phyloP scores from a whole-genome alignment of 2,113 vertebrate genomes.

The Girardinichthys multiradiatus region DNA sequence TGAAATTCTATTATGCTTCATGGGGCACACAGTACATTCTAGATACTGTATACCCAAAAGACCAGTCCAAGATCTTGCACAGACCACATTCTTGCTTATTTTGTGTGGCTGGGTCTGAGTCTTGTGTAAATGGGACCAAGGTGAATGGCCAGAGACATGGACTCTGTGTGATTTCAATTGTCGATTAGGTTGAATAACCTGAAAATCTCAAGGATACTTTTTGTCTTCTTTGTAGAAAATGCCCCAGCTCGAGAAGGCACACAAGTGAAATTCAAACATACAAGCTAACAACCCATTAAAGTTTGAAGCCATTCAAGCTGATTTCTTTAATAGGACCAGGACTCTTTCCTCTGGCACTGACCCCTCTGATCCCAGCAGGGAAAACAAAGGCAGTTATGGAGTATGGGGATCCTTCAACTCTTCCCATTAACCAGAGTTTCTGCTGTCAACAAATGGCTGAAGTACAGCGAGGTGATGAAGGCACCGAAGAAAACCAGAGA shows the following conservation, averaged over 20 bases:
- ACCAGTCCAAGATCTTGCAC: too few species aligned
- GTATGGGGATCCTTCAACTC: neutral
- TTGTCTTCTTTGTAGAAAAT: neutral
- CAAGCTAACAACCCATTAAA: neutral
- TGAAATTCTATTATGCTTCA: too few species aligned
- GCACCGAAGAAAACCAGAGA: neutral
- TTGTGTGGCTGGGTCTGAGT: neutral
- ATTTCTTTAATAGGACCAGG: neutral
- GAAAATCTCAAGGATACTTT: neutral
- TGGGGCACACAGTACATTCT: too few species aligned
- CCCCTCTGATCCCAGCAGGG: neutral
- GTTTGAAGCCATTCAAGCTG: neutral
- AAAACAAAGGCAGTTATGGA: neutral
- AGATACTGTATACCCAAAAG: too few species aligned
- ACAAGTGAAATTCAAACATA: neutral
- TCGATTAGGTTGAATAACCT: neutral
- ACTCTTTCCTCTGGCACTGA: neutral
- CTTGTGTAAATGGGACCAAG: too few species aligned
- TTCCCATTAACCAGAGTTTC: neutral
- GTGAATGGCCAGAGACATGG: too few species aligned
- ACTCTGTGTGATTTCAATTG: neutral
- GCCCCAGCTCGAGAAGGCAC: too few species aligned
- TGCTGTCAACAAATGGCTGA: constrained; percentile 5
- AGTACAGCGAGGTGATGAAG: neutral
- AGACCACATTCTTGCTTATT: too few species aligned